Conservation (phyloP, 1,140 invertebrate genomes). For the Dreissena polymorpha region DNA sequence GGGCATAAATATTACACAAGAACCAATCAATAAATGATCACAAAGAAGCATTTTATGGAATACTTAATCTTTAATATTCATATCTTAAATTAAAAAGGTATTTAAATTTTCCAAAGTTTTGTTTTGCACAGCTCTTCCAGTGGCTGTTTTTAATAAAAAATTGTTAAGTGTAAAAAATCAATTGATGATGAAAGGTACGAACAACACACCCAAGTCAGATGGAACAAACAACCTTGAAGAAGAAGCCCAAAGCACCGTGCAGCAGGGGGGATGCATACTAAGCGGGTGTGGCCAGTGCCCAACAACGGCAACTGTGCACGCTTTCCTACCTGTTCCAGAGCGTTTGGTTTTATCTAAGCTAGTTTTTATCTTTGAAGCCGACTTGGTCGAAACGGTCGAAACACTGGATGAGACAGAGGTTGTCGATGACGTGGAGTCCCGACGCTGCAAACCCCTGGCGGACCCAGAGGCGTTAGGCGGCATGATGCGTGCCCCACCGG, state of each 20-base stretch:
- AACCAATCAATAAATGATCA: too few relatives aligned
- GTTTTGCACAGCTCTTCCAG: too few relatives aligned
- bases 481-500: not conserved
- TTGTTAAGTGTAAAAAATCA: too few relatives aligned
- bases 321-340: slow-evolving; percentile 47
- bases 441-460: slow-evolving; percentile 10
- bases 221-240: too few relatives aligned
- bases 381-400: not conserved
- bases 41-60: too few relatives aligned
- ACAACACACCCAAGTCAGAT: too few relatives aligned
- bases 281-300: slow-evolving; percentile 25
- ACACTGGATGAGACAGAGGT: slow-evolving; percentile 39
- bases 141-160: too few relatives aligned
- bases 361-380: slow-evolving; percentile 32
- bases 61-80: too few relatives aligned
- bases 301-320: not conserved
- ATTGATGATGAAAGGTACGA: too few relatives aligned
- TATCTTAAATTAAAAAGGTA: too few relatives aligned
- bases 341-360: slow-evolving; percentile 55
- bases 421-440: slow-evolving; percentile 38
- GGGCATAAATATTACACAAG: too few relatives aligned
- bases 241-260: slow-evolving; percentile 26
- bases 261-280: slow-evolving; percentile 29
- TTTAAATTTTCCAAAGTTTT: too few relatives aligned
- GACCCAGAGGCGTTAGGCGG: not conserved